Evolutionary conservation across 2,888 invertebrate genomes (phyloP), one percentile per base, ranked within the genome.

Genomic region (Trissolcus japonicus): DNA sequence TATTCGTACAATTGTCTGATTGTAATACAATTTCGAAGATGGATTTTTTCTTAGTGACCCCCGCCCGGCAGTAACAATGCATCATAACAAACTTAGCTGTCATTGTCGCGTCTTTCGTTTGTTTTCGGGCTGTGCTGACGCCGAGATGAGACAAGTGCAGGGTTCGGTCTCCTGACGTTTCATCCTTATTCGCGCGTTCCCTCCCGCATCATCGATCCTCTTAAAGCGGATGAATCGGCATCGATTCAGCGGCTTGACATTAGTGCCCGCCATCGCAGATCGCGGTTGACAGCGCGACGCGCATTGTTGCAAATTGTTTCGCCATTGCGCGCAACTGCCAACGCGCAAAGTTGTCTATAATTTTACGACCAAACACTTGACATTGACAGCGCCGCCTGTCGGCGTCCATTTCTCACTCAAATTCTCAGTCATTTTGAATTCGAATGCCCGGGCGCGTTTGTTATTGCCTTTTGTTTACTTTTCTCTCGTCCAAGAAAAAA

Each of bases 161-260:
- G n/a, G 16, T 11, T 46, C 46, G 16, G n/a, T 14, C 14, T 1
- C 16, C 46, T 7, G 46, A 16, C 16, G 46, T 46, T n/a, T 46
- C 35, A 14, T 19, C 17, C 51, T 21, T 51, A 29, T 54, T 54
- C 46, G 59, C 59, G 48, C 48, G 59, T 13, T 13, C 21, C 59
- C 46, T 19, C 46, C 46, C 65, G 56, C 55, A 35, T 29, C 55
- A 65, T 65, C 65, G 65, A 65, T 65, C 48, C 65, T 65, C 29
- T 65, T 65, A 65, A 65, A 65, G 65, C 55, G 65, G 65, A 65
- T 56, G 55, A 55, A 55, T 48, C 48, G 48, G 1, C n/a, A 16
- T 48, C 65, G 55, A 65, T 54, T 57, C 17, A 41, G 46, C 21
- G 16, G 53, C 35, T n/a, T 57, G 41, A n/a, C 57, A 25, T n/a